Evolutionary conservation across 2,888 invertebrate genomes (phyloP).

Genomic region (Brachyptera risi): DNA sequence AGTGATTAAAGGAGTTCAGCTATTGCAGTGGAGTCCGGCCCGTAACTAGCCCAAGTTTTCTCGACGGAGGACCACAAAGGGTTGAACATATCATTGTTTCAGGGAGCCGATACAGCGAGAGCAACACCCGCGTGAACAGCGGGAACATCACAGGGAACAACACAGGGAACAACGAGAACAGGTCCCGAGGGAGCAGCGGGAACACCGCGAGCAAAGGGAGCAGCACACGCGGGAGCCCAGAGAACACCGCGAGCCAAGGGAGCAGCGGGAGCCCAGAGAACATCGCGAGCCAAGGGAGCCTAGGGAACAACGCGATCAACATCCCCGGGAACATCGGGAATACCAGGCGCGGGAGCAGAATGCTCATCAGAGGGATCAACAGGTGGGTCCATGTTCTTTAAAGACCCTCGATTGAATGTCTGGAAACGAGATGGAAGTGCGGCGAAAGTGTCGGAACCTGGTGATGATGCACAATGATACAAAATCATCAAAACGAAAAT

Average conservation of each 20-base stretch:
- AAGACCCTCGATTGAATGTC: neutral
- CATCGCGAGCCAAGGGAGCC: neutral
- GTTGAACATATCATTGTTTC: too few species aligned
- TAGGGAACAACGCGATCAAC: neutral
- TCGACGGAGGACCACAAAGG: too few species aligned
- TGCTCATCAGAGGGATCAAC: neutral
- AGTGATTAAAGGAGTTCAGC: too few species aligned
- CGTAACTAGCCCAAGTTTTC: too few species aligned
- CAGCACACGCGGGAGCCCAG: neutral
- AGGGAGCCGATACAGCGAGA: neutral
- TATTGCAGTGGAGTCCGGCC: too few species aligned
- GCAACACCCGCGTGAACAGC: neutral
- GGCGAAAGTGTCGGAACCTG: too few species aligned
- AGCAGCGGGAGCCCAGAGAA: conserved; percentile 1
- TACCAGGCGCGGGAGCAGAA: neutral
- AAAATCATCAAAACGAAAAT: too few species aligned
- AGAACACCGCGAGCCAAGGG: neutral
- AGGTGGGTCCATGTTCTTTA: too few species aligned
- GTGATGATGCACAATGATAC: too few species aligned
- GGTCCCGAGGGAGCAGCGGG: conserved; percentile 33
- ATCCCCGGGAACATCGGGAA: neutral
- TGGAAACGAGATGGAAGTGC: neutral
- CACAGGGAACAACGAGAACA: neutral
- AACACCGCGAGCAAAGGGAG: neutral
- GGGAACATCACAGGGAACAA: neutral